These are phyloP conservation scores for Caranx ignobilis DNA, from an alignment of 2,113 vertebrate species.

Conservation along the genomic window DNA sequence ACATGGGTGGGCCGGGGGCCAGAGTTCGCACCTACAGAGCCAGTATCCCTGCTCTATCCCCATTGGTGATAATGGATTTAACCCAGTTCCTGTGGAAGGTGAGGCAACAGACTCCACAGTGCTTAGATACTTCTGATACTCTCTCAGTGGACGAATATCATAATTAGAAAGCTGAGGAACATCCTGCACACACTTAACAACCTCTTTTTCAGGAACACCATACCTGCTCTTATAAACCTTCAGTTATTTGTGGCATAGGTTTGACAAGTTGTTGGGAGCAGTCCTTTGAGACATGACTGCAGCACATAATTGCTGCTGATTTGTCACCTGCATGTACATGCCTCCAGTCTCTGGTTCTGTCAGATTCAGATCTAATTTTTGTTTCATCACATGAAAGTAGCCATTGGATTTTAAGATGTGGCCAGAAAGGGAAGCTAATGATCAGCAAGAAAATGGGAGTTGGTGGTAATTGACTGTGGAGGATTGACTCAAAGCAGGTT, in stretches of 20 bases:
- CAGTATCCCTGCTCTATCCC: slow-evolving; percentile 77
- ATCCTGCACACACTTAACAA: neutral
- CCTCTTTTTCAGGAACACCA: neutral
- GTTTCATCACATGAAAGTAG: neutral
- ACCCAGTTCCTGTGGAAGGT: slow-evolving; percentile 79
- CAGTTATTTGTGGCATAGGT: no score
- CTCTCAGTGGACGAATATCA: neutral
- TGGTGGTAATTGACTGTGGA: no score
- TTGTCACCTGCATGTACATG: neutral
- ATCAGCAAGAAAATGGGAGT: neutral
- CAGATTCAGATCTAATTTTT: neutral
- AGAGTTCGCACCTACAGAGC: slow-evolving; percentile 73
- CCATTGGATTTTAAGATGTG: neutral
- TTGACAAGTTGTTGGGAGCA: no score
- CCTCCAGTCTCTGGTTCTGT: neutral
- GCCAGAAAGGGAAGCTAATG: neutral
- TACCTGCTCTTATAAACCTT: neutral
- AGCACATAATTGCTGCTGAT: neutral
- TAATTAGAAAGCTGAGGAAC: neutral
- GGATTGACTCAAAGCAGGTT: no score
- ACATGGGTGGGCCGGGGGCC: slow-evolving; percentile 72
- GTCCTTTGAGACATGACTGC: neutral
- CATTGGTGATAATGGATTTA: slow-evolving; percentile 75
- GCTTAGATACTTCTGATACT: neutral
- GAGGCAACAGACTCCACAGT: slow-evolving; percentile 17